These are phyloP conservation scores for Mystacornis crossleyi DNA, from an alignment of 2,113 vertebrate genomes.

Conservation along the genomic window DNA sequence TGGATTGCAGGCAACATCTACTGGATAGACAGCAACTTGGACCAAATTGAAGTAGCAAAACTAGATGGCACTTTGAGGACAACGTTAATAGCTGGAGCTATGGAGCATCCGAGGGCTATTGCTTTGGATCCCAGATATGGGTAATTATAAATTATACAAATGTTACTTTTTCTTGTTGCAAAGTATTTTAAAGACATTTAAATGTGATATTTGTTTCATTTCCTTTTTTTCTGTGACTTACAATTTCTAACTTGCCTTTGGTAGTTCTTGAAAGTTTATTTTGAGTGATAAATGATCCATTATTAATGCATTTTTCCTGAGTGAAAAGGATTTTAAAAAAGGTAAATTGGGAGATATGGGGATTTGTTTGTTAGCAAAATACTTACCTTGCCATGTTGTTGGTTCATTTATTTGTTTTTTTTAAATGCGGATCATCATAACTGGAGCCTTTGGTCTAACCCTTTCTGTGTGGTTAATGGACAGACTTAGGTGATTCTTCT, in stretches of 20 bases:
- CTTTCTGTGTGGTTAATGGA: neutral
- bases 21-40: conserved; percentile 99
- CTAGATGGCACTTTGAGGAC: conserved; percentile 92
- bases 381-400: neutral
- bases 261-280: neutral
- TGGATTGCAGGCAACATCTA: conserved; percentile 98
- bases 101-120: conserved; percentile 97
- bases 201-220: neutral
- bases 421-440: neutral
- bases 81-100: conserved; percentile 93
- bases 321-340: neutral
- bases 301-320: neutral
- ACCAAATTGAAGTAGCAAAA: conserved; percentile 97
- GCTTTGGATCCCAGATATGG: conserved; percentile 95
- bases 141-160: conserved; percentile 71
- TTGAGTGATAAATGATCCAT: neutral
- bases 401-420: neutral
- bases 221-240: neutral
- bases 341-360: accelerated
- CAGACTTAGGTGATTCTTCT: neutral
- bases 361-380: neutral
- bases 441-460: neutral
- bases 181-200: neutral
- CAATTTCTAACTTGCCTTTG: neutral
- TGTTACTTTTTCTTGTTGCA: accelerated